Base-by-base conservation (phyloP, 2,113 vertebrate species). In the Toxotes jaculatrix region DNA sequence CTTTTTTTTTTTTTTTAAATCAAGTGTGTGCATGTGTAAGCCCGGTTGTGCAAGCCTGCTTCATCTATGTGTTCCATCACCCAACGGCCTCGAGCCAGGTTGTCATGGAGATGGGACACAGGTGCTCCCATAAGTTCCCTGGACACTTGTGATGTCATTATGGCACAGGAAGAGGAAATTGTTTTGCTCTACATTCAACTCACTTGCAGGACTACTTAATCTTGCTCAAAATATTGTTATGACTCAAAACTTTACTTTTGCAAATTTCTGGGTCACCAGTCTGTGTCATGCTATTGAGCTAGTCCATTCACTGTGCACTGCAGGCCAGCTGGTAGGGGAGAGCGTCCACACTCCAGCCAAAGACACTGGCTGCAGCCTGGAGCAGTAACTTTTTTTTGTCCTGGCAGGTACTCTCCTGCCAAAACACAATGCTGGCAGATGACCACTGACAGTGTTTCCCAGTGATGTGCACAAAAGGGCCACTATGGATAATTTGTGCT, bases 81-180 rank as follows among this genome's bases (percentile, higher is more conserved):
- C 76, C 64, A 76, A 75, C 78, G 59, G 77, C 78, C 80, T 81
- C 7, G 2, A 80, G 81, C 69, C 17, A 61, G 34, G 71, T 88
- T 86, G 88, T 90, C 89, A 88, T 73, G 74, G 87, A 84, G 87
- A 93, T 84, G 71, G 83, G 87, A 90, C 87, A 90, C 92, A 92
- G 90, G 90, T 93, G 91, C 81, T 86, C 23, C 72, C 40, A 63
- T 17, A 27, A 47, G 79, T 71, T 90, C 86, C 80, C 85, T 23
- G 11, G 84, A 79, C 67, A 61, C 16, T 45, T 59, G 55, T 82
- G 88, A 92, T 68, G 81, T 90, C 88, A 89, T 49, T 32, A 36
- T 67, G 72, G 51, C 87, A 64, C 73, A 83, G 74, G 79, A 90
- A 78, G 23, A 80, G 77, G 73, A 88, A 90, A 77, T 38, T 40